Conservation (phyloP, 1,140 invertebrate genomes). For the Nymphalis io region DNA sequence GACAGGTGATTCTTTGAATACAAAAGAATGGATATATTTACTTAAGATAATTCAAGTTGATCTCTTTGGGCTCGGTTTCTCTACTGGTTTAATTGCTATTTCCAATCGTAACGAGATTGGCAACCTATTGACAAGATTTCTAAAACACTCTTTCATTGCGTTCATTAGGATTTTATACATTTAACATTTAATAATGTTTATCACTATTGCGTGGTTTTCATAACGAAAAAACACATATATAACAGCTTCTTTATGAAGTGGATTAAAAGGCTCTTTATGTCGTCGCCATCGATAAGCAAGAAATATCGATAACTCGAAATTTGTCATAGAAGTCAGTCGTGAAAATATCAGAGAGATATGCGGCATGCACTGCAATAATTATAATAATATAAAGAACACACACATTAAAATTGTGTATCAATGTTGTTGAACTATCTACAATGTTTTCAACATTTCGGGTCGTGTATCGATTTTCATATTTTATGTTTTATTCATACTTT, state of each 20-base stretch:
- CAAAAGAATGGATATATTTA: conserved; percentile 2
- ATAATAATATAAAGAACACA: too few relatives aligned
- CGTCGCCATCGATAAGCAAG: too few relatives aligned
- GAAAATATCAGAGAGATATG: too few relatives aligned
- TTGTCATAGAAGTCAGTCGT: too few relatives aligned
- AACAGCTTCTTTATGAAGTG: background rate
- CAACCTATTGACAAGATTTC: conserved; percentile 31
- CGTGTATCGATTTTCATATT: too few relatives aligned
- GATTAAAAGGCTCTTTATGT: background rate
- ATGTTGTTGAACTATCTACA: too few relatives aligned
- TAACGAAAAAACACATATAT: too few relatives aligned
- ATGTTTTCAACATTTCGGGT: too few relatives aligned
- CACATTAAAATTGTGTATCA: too few relatives aligned
- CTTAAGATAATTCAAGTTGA: background rate
- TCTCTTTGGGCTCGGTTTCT: conserved; percentile 23
- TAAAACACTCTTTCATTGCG: conserved; percentile 12
- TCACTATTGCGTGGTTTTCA: background rate
- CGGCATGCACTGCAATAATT: too few relatives aligned
- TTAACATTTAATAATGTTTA: background rate
- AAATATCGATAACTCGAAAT: too few relatives aligned
- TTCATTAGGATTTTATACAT: background rate
- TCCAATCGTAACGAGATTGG: conserved; percentile 17
- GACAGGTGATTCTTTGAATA: background rate
- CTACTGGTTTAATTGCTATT: conserved; percentile 32
- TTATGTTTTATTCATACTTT: too few relatives aligned